phyloP scores from a whole-genome alignment of 2,797 vertebrate species.

The Sebastes elongatus region DNA sequence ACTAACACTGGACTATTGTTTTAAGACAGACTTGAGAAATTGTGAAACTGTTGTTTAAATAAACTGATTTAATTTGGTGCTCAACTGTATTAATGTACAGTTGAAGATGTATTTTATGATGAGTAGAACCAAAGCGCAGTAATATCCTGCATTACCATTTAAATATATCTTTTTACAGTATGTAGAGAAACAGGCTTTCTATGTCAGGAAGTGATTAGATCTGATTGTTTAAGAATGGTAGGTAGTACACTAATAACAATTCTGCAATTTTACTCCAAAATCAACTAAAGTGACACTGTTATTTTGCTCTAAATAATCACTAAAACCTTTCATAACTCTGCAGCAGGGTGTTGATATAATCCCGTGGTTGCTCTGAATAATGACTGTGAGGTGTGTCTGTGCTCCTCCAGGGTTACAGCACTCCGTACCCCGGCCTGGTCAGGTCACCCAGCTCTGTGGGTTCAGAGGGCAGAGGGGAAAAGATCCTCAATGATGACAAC shows the following conservation, averaged over 20 bases:
- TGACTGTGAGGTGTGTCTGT: not conserved
- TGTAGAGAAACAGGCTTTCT: not conserved
- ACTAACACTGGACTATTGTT: no score
- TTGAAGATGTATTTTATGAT: not conserved
- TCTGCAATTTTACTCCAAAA: not conserved
- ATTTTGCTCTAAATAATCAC: not conserved
- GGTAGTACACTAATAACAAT: not conserved
- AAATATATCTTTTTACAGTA: not conserved
- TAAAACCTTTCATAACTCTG: no score
- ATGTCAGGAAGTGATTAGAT: not conserved
- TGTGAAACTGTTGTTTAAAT: not conserved
- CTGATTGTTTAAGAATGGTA: not conserved
- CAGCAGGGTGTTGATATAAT: no score
- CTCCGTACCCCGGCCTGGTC: constrained; percentile 77
- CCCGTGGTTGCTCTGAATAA: not conserved
- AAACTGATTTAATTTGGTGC: not conserved
- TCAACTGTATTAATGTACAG: not conserved
- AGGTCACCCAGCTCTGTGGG: constrained; percentile 84
- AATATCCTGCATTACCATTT: not conserved
- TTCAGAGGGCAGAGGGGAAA: constrained; percentile 84
- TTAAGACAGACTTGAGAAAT: not conserved
- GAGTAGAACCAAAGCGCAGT: not conserved
- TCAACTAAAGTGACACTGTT: not conserved
- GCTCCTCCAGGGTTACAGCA: constrained; percentile 83
- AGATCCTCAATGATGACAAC: constrained; percentile 81